Conservation (phyloP, 2,797 vertebrate genomes). For the Sebastes itinus region DNA sequence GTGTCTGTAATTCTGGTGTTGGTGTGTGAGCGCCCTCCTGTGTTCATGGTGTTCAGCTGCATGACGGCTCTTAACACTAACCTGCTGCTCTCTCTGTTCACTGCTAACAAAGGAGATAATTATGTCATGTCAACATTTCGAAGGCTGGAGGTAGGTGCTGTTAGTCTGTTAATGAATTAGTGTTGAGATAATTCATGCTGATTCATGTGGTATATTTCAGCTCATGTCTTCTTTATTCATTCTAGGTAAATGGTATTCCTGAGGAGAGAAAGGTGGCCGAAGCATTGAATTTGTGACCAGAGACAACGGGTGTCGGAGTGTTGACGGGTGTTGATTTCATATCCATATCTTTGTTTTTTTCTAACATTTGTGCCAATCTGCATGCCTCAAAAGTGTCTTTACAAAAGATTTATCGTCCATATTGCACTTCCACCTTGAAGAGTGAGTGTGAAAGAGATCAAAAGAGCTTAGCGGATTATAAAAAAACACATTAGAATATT, state of each 20-base stretch:
- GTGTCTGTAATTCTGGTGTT: not conserved
- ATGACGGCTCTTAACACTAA: slow-evolving; percentile 66
- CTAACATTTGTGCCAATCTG: slow-evolving; percentile 72
- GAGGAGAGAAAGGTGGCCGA: slow-evolving; percentile 97
- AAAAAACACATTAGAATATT: slow-evolving; percentile 39
- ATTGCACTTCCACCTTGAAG: slow-evolving; percentile 37
- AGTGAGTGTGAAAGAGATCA: slow-evolving; percentile 10
- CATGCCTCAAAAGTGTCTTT: slow-evolving; percentile 64
- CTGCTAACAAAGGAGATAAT: slow-evolving; percentile 98
- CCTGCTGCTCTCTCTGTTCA: slow-evolving; percentile 83
- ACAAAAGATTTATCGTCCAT: slow-evolving; percentile 33
- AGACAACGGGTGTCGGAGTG: not conserved
- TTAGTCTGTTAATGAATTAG: not conserved
- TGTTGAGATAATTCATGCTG: not conserved
- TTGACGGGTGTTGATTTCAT: slow-evolving; percentile 7
- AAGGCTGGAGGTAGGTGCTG: slow-evolving; percentile 96
- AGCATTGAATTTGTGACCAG: slow-evolving; percentile 91
- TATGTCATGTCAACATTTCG: slow-evolving; percentile 99
- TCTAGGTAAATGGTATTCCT: slow-evolving; percentile 99
- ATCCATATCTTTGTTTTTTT: slow-evolving; percentile 14
- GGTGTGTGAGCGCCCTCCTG: slow-evolving; percentile 58
- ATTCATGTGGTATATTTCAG: not conserved
- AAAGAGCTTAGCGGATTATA: slow-evolving; percentile 26
- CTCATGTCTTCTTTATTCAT: slow-evolving; percentile 1
- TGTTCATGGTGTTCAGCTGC: slow-evolving; percentile 55